These are phyloP conservation scores for Rhynchotus rufescens DNA, from an alignment of 2,797 vertebrate genomes.

Conservation along the genomic window DNA sequence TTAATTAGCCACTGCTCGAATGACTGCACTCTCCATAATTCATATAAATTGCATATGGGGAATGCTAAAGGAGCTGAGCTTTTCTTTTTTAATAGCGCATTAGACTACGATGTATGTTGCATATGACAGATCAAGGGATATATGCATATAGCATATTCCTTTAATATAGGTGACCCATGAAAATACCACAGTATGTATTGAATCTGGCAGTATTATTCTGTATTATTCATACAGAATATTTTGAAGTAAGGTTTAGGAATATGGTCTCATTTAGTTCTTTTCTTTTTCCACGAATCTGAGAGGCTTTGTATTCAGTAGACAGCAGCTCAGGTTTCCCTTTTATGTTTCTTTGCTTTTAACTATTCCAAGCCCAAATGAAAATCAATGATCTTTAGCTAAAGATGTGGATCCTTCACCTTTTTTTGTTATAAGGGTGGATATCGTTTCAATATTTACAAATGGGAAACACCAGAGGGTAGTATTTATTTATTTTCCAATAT, in stretches of 20 bases:
- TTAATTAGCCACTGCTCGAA: not conserved
- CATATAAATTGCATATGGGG: not conserved
- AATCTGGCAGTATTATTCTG: not conserved
- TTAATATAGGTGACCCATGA: not conserved
- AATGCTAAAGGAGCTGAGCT: not conserved
- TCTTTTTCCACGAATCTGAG: not conserved
- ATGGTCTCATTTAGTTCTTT: fast-evolving
- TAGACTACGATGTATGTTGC: not conserved
- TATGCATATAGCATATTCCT: not conserved
- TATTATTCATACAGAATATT: not conserved
- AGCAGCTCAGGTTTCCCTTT: not conserved
- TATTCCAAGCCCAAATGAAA: not conserved
- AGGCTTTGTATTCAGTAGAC: not conserved
- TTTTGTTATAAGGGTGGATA: not conserved
- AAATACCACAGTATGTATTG: not conserved
- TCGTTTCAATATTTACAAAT: constrained; percentile 40
- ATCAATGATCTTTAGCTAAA: not conserved
- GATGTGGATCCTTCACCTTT: not conserved
- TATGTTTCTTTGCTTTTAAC: not conserved
- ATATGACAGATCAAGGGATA: not conserved
- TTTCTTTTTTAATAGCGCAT: not conserved
- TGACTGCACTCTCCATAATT: not conserved
- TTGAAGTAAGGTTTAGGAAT: not conserved
- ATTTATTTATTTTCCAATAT: constrained; percentile 71
- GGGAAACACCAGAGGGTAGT: constrained; percentile 76